phyloP scores from a whole-genome alignment of 92 coral and sea anemone species.

The Micromussa lordhowensis region DNA sequence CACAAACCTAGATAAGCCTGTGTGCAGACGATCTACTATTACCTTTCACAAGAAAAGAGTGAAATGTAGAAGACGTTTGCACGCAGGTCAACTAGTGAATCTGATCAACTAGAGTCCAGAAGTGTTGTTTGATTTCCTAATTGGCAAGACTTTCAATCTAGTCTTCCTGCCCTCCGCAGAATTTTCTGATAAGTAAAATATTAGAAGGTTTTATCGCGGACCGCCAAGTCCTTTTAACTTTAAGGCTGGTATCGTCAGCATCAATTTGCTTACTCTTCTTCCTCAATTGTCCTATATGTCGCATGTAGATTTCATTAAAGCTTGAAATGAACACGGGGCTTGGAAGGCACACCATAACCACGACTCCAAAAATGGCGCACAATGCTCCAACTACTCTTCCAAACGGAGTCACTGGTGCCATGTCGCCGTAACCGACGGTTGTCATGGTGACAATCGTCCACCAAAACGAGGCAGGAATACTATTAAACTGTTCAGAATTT shows the following conservation, averaged over 20 bases:
- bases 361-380: conserved; percentile 91
- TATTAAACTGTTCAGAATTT: conserved; percentile 71
- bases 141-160: not conserved
- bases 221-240: not conserved
- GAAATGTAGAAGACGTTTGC: too few relatives aligned
- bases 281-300: conserved; percentile 38
- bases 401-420: conserved; percentile 74
- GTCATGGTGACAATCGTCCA: conserved; percentile 97
- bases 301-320: conserved; percentile 85
- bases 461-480: conserved; percentile 93
- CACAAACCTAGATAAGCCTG: too few relatives aligned
- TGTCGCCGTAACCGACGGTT: conserved; percentile 97
- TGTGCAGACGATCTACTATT: too few relatives aligned
- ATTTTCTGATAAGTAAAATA: conserved; percentile 8
- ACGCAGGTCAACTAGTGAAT: too few relatives aligned
- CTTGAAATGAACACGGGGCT: conserved; percentile 90
- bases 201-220: not conserved
- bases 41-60: too few relatives aligned
- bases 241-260: not conserved
- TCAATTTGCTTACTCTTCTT: conserved; percentile 1
- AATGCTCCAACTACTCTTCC: conserved; percentile 86
- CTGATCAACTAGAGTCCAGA: too few relatives aligned
- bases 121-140: not conserved
- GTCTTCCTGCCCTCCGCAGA: not conserved
- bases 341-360: conserved; percentile 90